Base-by-base conservation (phyloP, 2,797 vertebrate genomes). In the Alfaro cultratus region DNA sequence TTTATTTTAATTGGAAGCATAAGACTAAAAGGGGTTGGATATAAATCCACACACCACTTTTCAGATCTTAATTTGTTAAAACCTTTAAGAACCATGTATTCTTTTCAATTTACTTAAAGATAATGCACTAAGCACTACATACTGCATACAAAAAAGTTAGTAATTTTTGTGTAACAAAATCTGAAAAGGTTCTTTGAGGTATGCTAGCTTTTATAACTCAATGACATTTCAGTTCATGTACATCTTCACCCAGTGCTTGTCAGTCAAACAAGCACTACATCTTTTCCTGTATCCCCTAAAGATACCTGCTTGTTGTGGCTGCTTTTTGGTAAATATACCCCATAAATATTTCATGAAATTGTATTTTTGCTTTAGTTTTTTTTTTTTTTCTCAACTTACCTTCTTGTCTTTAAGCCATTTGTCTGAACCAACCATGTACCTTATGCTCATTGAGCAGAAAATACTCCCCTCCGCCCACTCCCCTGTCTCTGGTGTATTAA, bases 311-410 rank as follows among this genome's bases (percentile, higher is more conserved):
- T 89, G 87, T 92, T 93, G 87, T 83, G 78, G 84, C 57, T 87
- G 89, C 91, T 89, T 94, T 92, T 92, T 89, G 82, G 94, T 95
- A 95, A 96, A 95, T 93, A 95, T 90, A 94, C 76, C 85, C 85
- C 84, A 95, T 96, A 93, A 96, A 96, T 96, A 96, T 95, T 96
- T 96, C 87, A 96, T 95, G 60, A 51, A 86, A 71, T 85, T 87
- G 87, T 93, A 89, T 72, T 93, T 92, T 31, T 77, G 18, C 49
- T 90, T 86, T 74, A 29, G 81, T 78, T 12, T 43, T 29, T 34
- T 31, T 34, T 82, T 81, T 82, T 76, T 87, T 70, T 41, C 88
- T 90, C 81, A 1, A 67, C 86, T 87, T 85, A 92, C 89, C 90
- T 93, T 92, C 91, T 92, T 94, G 91, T 94, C 91, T 67, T 86